A percentile compares a stretch with the other conserved stretches of the same genome.
Conservation (phyloP, 1,140 invertebrate species). For the Paralvinella palmiformis region DNA sequence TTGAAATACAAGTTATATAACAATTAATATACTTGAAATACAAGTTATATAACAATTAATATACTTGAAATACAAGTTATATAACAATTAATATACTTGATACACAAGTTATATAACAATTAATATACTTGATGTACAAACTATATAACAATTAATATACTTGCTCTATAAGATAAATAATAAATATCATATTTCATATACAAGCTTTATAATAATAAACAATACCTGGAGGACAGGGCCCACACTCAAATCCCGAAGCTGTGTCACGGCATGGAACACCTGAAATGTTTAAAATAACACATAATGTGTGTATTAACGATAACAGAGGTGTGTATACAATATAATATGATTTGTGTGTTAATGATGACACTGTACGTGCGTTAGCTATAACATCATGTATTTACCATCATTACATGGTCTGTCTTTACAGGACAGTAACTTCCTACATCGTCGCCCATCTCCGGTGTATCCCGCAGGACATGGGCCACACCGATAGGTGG, state of each 20-base stretch:
- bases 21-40: too few relatives aligned
- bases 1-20: too few relatives aligned
- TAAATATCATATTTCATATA: not conserved
- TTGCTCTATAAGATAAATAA: not conserved
- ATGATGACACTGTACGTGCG: not conserved
- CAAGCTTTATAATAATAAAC: too few relatives aligned
- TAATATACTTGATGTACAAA: not conserved
- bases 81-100: not conserved
- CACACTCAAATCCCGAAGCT: conserved; percentile 42
- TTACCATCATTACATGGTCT: conserved; percentile 59
- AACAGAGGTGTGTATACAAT: not conserved
- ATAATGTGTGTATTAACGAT: not conserved
- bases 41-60: not conserved
- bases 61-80: not conserved
- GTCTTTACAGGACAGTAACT: conserved; percentile 21
- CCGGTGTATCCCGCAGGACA: conserved; percentile 28
- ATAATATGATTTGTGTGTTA: not conserved
- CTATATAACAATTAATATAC: not conserved
- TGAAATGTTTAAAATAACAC: conserved; percentile 57
- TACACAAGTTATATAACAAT: not conserved
- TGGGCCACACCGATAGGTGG: conserved; percentile 32
- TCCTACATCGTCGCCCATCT: conserved; percentile 22
- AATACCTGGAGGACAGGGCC: conserved; percentile 33
- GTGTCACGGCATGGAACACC: conserved; percentile 76
- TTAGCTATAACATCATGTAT: not conserved